Evolutionary conservation across 2,113 vertebrate species (phyloP).

Genomic region (Pimephales promelas): DNA sequence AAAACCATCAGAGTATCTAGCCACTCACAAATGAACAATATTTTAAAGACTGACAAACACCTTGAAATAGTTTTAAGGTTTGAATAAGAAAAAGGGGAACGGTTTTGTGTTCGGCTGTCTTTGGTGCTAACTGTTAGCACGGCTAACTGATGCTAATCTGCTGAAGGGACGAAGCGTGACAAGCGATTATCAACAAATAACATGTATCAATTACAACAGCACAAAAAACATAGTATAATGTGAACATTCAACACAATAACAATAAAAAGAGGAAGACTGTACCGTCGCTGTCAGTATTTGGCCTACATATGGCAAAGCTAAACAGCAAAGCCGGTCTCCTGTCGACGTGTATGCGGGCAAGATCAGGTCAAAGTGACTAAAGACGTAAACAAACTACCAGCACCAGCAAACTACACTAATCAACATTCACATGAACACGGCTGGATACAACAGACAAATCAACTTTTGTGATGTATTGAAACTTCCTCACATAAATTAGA

Average conservation of each 20-base stretch:
- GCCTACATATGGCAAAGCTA: conserved; percentile 51
- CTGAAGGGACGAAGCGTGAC: conserved; percentile 20
- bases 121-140: conserved; percentile 4
- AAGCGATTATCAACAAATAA: neutral
- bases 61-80: neutral
- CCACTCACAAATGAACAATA: neutral
- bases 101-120: neutral
- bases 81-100: neutral
- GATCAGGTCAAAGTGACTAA: conserved; percentile 42
- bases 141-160: conserved; percentile 43
- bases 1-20: neutral
- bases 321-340: conserved; percentile 47
- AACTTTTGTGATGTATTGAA: neutral
- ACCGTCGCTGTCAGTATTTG: conserved; percentile 48
- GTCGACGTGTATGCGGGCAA: conserved; percentile 53
- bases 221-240: neutral
- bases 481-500: neutral
- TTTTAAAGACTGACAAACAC: too few species aligned
- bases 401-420: conserved; percentile 3
- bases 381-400: conserved; percentile 44
- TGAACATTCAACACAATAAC: neutral
- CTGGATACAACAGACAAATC: neutral
- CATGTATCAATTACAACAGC: neutral
- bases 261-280: neutral
- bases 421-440: neutral